Evolutionary conservation across 2,797 vertebrate species (phyloP), one percentile per base, ranked within the genome.

Genomic region (Sebastes kiyomatsui): DNA sequence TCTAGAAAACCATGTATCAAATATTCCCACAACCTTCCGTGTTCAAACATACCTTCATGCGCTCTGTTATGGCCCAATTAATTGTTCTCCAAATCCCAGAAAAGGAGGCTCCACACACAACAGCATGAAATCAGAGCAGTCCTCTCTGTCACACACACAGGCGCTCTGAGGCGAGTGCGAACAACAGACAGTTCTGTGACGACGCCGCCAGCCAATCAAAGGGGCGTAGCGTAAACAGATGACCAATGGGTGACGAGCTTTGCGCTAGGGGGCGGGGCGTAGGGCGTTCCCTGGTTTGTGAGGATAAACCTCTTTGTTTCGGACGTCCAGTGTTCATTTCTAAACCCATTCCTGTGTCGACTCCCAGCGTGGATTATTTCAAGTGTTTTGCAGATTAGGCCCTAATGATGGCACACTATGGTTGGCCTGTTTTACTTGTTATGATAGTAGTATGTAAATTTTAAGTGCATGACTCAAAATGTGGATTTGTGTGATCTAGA

Each of bases 221-320:
- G 68, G 8, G 61, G 16, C 23, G 88, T 27, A 82, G 73, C 67
- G 77, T 32, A 23, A 4, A 22, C 18, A 3, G 2, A 20, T 46
- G 32, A 52, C 94, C 91, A 94, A 94, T 93, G 10, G 38, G 2
- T 4, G 23, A 6, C 9, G 1, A 42, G 3, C 0, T 11, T 74
- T 25, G 27, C 23, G n/a, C 3, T 6, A 4, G 28, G 66, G 77
- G 94, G 92, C 70, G 87, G 90, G 27, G 66, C 64, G 7, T 75
- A 16, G 61, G 85, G 92, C 86, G 85, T 86, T 78, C 70, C 78
- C 68, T 7, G 28, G 16, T 77, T 35, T 72, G 67, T 64, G 67
- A 16, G 86, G 81, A 80, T 90, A 93, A 94, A 88, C 88, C 93
- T 93, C 95, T 96, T 96, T 96, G 95, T 96, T 92, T 94, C 62